Base-by-base conservation (phyloP, 2,888 invertebrate species). In the Cephus rjabovi region DNA sequence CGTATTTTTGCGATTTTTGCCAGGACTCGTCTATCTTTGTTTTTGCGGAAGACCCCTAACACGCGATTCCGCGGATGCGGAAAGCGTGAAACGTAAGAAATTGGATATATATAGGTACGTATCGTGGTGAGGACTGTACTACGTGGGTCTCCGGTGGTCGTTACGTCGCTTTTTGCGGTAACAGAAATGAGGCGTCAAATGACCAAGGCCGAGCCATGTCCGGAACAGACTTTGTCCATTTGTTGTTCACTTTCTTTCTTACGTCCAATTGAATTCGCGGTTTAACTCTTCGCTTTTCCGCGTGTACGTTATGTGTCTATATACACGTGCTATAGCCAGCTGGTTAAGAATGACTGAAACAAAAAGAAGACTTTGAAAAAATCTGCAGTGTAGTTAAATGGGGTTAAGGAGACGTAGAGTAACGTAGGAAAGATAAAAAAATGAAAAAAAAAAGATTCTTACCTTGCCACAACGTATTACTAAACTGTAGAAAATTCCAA, bases 111-210 rank as follows among this genome's bases (percentile, higher is more conserved):
- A 56, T 56, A 23, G 9, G 40, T 56, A 56, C 40, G 40, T 56
- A 56, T 56, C 40, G 71, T 71, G 31, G 71, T 15, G 31, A 75
- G 79, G 77, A 81, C 79, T 82, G 84, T 84, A 83, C 40, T 56
- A 6, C 83, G 80, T 80, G 76, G 79, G 73, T 79, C 76, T 78
- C 77, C 30, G 79, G 79, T 76, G 82, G 85, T 84, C 86, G 83
- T 86, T 86, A 85, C 82, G 79, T 76, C 34, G 81, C 79, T 86
- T 86, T 86, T 86, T 86, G 85, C 80, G 78, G 81, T 79, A 81
- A 78, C 85, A 84, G 84, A 87, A 87, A 87, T 87, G 86, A 87
- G 86, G 86, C 86, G 87, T 87, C 87, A 87, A 87, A 87, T 85
- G 87, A 86, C 87, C 81, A 84, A 81, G 84, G 80, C 78, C 79